Evolutionary conservation across 2,113 vertebrate genomes (phyloP), one percentile per base, ranked within the genome.

Genomic region (Coracopsis vasa): DNA sequence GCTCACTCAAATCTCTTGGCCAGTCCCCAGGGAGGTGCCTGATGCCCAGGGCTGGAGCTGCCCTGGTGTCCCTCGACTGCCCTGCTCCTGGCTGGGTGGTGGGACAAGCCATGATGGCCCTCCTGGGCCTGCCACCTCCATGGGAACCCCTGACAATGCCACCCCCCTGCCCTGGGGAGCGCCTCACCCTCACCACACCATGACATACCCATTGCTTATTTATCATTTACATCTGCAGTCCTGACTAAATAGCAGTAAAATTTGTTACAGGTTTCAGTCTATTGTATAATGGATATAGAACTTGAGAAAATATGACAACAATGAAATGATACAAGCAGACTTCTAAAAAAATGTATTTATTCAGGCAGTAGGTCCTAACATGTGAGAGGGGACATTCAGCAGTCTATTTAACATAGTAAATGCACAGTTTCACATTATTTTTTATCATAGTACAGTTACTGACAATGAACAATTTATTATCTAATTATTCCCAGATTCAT

Each of bases 121-220:
- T 23, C 25, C 39, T 10, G 8, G 33, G 15, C 53, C 24, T 56
- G 20, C 24, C 39, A 20, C 14, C 24, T 0, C 14, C 1, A 6
- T 23, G 33, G 64, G 35, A 85, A 3, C 10, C 16, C 13, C 18
- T 28, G 37, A 6, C 56, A 42, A 33, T 45, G 1, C 23, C 37
- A 21, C 2, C 16, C 16, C 10, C 7, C 18, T 39, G 79, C 25
- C 29, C 17, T 47, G 23, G 13, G 42, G 35, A 50, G 8, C 33
- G 35, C 25, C 19, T 20, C 20, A 7, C 31, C 50, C 45, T 74
- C 69, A 29, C n/a, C 83, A 56, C 18, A 14, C 45, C 37, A 1
- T 35, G 47, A 20, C 23, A 11, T 11, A 4, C 21, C 33, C 4
- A 3, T 50, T 80, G 64, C 17, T 80, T 87, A 14, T 69, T 71